These are phyloP conservation scores for Gymnocypris eckloni DNA, from an alignment of 2,797 vertebrate genomes.

Conservation along the genomic window DNA sequence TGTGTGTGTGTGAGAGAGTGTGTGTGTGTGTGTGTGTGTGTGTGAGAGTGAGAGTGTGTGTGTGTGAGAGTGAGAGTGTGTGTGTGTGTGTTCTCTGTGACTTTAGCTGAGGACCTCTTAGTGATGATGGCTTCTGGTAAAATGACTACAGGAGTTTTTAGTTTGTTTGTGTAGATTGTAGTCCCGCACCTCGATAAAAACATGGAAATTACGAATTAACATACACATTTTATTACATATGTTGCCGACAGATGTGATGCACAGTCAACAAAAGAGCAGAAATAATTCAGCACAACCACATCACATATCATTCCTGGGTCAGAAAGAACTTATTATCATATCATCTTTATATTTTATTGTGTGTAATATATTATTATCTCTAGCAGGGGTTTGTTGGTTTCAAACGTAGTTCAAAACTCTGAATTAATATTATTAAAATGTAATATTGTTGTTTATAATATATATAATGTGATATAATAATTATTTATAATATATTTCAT, in stretches of 20 bases:
- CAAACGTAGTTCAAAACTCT: neutral
- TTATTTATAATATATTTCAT: neutral
- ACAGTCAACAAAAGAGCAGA: neutral
- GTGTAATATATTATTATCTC: neutral
- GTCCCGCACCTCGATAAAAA: neutral
- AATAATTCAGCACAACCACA: neutral
- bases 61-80: too few species aligned
- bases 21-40: too few species aligned
- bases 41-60: too few species aligned
- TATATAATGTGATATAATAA: neutral
- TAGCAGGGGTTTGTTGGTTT: neutral
- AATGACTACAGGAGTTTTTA: conserved; percentile 1
- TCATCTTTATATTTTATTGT: neutral
- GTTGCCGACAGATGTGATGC: neutral
- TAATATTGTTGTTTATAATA: neutral
- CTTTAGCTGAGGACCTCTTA: neutral
- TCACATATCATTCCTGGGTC: neutral
- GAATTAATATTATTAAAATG: neutral
- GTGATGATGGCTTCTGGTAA: conserved; percentile 11
- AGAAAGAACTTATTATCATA: neutral
- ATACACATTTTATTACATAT: conserved; percentile 6
- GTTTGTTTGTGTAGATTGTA: neutral
- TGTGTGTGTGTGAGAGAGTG: too few species aligned
- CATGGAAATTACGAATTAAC: neutral
- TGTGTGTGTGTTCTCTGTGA: conserved; percentile 47